These are phyloP conservation scores for Urosaurus nigricauda DNA, from an alignment of 2,797 vertebrate species.

Conservation along the genomic window DNA sequence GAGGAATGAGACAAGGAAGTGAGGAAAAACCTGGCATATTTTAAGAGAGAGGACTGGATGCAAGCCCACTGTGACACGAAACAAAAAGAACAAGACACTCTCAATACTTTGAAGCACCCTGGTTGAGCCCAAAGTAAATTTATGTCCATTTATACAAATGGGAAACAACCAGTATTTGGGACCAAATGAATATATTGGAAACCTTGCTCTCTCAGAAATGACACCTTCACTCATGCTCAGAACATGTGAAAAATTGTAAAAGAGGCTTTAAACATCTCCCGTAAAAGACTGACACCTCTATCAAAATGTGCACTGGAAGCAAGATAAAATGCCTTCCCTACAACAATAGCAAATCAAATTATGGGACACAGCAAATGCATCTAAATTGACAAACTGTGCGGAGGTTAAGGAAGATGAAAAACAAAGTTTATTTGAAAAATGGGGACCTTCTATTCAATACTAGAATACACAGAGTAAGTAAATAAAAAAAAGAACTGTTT, in stretches of 20 bases:
- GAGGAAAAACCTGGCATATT: too few species aligned
- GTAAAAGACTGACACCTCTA: background rate
- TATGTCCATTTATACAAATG: background rate
- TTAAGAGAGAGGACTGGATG: too few species aligned
- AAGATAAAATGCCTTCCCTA: constrained; percentile 39
- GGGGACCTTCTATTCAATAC: constrained; percentile 8
- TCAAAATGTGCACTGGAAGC: constrained; percentile 27
- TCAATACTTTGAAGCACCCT: too few species aligned
- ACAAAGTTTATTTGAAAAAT: constrained; percentile 29
- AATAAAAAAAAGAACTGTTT: constrained; percentile 1
- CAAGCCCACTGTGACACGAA: too few species aligned
- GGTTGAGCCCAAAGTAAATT: background rate
- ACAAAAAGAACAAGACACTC: too few species aligned
- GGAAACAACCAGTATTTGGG: background rate
- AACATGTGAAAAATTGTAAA: background rate
- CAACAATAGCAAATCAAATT: constrained; percentile 32
- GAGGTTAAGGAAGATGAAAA: constrained; percentile 25
- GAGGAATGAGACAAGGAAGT: too few species aligned
- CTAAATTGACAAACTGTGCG: constrained; percentile 36
- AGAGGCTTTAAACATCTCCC: background rate
- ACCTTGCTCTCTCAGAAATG: background rate
- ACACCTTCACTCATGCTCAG: background rate
- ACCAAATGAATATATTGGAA: background rate
- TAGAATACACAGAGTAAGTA: constrained; percentile 15
- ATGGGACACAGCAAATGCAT: constrained; percentile 20